Conservation (phyloP, 2,797 vertebrate genomes). For the Pangasius sanitwongsei region DNA sequence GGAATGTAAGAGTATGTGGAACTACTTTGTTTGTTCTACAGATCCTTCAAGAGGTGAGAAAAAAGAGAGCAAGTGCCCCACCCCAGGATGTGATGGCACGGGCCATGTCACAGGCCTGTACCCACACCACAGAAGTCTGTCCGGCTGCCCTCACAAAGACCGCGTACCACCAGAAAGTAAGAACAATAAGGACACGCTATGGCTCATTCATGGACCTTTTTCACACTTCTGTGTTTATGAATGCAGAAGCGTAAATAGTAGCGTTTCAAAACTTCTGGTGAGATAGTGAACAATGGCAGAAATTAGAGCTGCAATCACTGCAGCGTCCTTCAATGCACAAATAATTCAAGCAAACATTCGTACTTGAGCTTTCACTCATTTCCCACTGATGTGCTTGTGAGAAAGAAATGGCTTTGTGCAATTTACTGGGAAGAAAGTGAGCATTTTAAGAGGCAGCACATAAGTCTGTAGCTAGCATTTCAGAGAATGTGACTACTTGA, state of each 20-base stretch:
- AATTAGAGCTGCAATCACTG: background rate
- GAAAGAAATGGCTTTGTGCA: background rate
- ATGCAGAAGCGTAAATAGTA: background rate
- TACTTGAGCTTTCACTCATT: constrained; percentile 10
- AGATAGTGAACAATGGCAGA: background rate
- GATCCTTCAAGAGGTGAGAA: constrained; percentile 95
- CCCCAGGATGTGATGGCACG: constrained; percentile 96
- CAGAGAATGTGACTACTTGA: background rate
- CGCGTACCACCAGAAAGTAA: constrained; percentile 99
- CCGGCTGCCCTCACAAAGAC: constrained; percentile 99
- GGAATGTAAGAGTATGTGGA: constrained; percentile 17
- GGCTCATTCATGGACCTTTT: constrained; percentile 16
- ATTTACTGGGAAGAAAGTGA: background rate
- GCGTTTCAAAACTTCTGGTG: background rate
- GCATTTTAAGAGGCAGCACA: background rate
- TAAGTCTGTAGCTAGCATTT: background rate
- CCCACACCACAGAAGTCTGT: constrained; percentile 98
- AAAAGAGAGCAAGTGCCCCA: constrained; percentile 99
- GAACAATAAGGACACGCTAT: constrained; percentile 51
- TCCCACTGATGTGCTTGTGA: background rate
- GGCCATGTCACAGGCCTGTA: constrained; percentile 98
- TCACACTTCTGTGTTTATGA: background rate
- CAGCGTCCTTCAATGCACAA: background rate
- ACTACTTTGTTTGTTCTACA: constrained; percentile 66
- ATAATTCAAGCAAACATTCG: background rate